phyloP scores from a whole-genome alignment of 2,797 vertebrate species.

The Lindbergichthys nudifrons region DNA sequence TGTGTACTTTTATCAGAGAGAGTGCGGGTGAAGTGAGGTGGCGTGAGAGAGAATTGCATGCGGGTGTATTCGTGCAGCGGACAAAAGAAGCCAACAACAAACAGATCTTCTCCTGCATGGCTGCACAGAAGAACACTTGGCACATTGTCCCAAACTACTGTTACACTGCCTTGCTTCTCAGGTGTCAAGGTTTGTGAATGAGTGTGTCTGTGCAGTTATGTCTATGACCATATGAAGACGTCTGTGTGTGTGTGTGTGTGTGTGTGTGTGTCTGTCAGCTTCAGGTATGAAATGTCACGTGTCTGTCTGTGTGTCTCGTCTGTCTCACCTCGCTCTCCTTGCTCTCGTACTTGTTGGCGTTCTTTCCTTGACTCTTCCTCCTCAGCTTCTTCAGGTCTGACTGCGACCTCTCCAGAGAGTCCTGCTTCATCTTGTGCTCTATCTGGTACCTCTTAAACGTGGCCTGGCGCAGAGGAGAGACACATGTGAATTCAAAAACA shows the following conservation, averaged over 20 bases:
- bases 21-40: background rate
- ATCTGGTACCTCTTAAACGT: conserved; percentile 95
- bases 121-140: conserved; percentile 34
- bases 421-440: conserved; percentile 93
- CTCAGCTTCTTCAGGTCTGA: conserved; percentile 95
- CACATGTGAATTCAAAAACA: conserved; percentile 4
- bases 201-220: conserved; percentile 12
- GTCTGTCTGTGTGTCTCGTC: background rate
- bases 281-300: conserved; percentile 2
- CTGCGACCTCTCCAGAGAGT: conserved; percentile 94
- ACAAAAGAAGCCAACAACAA: conserved; percentile 33
- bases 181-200: conserved; percentile 50
- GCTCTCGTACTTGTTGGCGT: conserved; percentile 92
- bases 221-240: background rate
- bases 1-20: background rate
- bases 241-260: background rate
- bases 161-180: conserved; percentile 47
- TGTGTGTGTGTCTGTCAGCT: background rate
- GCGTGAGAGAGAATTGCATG: background rate
- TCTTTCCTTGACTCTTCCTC: conserved; percentile 96
- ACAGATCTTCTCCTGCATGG: conserved; percentile 33
- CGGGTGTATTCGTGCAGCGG: background rate
- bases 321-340: conserved; percentile 94
- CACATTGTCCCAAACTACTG: conserved; percentile 26
- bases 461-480: conserved; percentile 82